Base-by-base conservation (phyloP, 2,113 vertebrate species). In the Henicopernis longicauda region DNA sequence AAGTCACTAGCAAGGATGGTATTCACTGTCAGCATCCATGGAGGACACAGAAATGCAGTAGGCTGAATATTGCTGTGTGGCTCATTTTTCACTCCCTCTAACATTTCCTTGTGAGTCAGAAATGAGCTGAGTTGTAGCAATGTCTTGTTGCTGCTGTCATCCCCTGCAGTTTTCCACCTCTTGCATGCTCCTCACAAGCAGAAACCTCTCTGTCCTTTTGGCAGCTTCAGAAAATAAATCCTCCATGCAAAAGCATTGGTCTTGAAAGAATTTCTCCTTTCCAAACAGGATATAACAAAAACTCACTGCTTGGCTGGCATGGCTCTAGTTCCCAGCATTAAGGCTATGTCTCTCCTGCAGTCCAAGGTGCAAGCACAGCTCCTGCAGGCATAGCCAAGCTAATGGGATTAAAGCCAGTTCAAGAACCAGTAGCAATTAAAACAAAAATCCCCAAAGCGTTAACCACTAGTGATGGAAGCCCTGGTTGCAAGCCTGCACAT, bases 391-490 rank as follows among this genome's bases (percentile, higher is more conserved):
- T 92, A 88, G 71, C 66, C 42, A 25, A 91, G 79, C 84, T 90
- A 96, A 94, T 90, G 74, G 82, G 92, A 96, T 96, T 94, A 96
- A 82, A 93, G 90, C 62, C 70, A 93, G 74, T 70, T 90, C 82
- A 91, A 92, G 85, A 97, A 90, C 73, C 71, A 94, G 78, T 38
- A 94, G 66, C 95, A 96, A 96, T 97, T 96, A 94, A 95, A 93
- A 57, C 15, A 95, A 96, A 95, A 96, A 94, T 82, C 92, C 95
- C 66, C 84, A 93, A 87, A 96, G 66, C 82, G 42, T 62, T 95
- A 94, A 92, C 90, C 93, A 93, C 86, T 34, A 92, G 90, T 0
- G 0, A 67, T 91, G 89, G 93, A 93, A 95, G 36, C 36, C 57
- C 72, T 80, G 71, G 50, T 47, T 95, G 81, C 93, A 92, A 94